Evolutionary conservation across 2,113 vertebrate species (phyloP).

Genomic region (Sylvilagus bachmani): DNA sequence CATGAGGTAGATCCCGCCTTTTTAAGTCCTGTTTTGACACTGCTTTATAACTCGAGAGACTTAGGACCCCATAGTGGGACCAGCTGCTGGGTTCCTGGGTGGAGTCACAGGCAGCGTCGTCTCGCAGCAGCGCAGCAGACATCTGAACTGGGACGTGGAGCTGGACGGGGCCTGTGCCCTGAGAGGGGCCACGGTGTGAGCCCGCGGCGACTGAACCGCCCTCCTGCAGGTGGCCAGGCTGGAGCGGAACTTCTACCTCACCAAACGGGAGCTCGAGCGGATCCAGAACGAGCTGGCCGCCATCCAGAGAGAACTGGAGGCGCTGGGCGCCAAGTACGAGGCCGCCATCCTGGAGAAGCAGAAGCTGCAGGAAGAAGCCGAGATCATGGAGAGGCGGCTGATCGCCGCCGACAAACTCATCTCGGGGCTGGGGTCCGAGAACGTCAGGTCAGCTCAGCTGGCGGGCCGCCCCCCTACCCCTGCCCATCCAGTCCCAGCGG

Average conservation of each 20-base stretch:
- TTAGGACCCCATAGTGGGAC: fast-evolving
- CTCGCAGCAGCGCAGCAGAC: background rate
- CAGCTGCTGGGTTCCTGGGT: background rate
- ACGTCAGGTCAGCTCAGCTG: conserved; percentile 91
- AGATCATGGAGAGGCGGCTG: conserved; percentile 96
- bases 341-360: conserved; percentile 93
- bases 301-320: conserved; percentile 92
- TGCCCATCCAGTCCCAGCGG: no score
- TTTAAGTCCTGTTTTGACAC: background rate
- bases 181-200: no score
- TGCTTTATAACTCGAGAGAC: background rate
- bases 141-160: no score
- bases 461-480: fast-evolving
- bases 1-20: no score
- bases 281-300: conserved; percentile 92
- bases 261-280: conserved; percentile 92
- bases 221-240: conserved; percentile 92
- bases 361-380: conserved; percentile 94
- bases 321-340: conserved; percentile 93
- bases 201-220: background rate
- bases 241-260: conserved; percentile 94
- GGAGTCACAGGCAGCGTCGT: background rate
- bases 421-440: conserved; percentile 95
- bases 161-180: background rate
- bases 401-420: conserved; percentile 97